Evolutionary conservation across 2,888 invertebrate species (phyloP).

Genomic region (Eucera pruinosa): DNA sequence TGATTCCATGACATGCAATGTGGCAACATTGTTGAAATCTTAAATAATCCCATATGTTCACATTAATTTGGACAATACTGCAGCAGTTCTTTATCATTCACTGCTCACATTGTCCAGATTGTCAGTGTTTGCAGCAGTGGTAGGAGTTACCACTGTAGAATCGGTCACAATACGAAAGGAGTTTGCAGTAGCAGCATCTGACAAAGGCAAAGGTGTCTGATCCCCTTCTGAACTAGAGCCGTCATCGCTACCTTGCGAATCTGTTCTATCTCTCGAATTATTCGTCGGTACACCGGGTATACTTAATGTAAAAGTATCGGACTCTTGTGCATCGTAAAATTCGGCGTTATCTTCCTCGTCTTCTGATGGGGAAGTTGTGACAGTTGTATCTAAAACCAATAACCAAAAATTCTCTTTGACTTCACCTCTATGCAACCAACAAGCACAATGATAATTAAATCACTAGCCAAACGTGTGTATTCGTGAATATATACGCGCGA

Average conservation of each 20-base stretch:
- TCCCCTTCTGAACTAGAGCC: conserved; percentile 84
- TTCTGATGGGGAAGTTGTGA: conserved; percentile 85
- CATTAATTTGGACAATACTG: too few relatives aligned
- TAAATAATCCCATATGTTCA: too few relatives aligned
- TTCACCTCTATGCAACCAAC: background rate
- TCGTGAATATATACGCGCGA: background rate
- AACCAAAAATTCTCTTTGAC: conserved; percentile 14
- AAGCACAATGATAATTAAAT: conserved; percentile 22
- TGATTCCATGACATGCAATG: too few relatives aligned
- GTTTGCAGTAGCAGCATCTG: conserved; percentile 74
- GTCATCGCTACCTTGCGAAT: conserved; percentile 83
- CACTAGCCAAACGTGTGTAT: background rate
- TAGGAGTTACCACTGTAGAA: conserved; percentile 69
- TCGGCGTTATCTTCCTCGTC: conserved; percentile 87
- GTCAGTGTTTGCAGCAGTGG: conserved; percentile 64
- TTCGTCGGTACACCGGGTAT: conserved; percentile 74
- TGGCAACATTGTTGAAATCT: too few relatives aligned
- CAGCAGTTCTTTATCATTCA: conserved; percentile 76
- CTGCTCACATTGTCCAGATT: conserved; percentile 73
- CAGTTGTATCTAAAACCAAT: conserved; percentile 76
- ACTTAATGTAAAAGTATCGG: conserved; percentile 81
- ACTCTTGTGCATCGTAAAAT: conserved; percentile 87
- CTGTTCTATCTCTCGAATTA: conserved; percentile 79
- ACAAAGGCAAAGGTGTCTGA: conserved; percentile 77
- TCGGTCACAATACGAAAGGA: conserved; percentile 79